Percentiles rank a stretch among this genome's conserved stretches.
These are phyloP conservation scores for Calliphora vomitoria DNA, from an alignment of 2,888 invertebrate species.

Conservation along the genomic window DNA sequence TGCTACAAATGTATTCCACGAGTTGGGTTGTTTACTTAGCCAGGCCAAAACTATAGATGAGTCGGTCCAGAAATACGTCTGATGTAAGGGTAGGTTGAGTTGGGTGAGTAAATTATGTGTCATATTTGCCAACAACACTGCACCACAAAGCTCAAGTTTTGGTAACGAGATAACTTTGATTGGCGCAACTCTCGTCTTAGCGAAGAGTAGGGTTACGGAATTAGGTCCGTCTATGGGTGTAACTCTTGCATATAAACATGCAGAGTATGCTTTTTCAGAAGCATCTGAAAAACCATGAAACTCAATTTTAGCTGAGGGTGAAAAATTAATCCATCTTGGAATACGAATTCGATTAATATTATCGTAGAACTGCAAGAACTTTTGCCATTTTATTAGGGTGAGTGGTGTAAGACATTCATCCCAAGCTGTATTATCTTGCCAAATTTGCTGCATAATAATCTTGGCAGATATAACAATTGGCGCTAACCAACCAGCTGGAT, in stretches of 20 bases:
- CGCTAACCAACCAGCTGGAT: conserved; percentile 14
- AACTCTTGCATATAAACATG: conserved; percentile 4
- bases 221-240: conserved; percentile 16
- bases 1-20: too few relatives aligned
- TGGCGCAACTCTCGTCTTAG: conserved; percentile 24
- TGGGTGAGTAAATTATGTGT: background rate
- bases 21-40: background rate
- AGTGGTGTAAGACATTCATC: conserved; percentile 28
- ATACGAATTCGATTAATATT: conserved; percentile 17
- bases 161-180: conserved; percentile 15
- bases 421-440: conserved; percentile 24
- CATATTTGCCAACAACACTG: conserved; percentile 6
- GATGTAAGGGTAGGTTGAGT: background rate
- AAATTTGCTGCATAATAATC: conserved; percentile 31
- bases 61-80: background rate
- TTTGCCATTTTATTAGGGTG: conserved; percentile 17
- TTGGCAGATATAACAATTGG: conserved; percentile 21
- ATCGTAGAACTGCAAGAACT: conserved; percentile 11
- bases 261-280: conserved; percentile 3
- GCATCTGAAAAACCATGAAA: conserved; percentile 22
- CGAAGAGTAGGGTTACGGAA: background rate
- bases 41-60: too few relatives aligned
- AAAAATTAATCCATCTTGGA: conserved; percentile 20
- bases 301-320: background rate
- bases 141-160: conserved; percentile 26